A percentile compares a stretch with the other conserved stretches of the same genome.
phyloP scores from a whole-genome alignment of 30 jellyfish, hydroid and myxozoan genomes.

The Pelagia noctiluca region DNA sequence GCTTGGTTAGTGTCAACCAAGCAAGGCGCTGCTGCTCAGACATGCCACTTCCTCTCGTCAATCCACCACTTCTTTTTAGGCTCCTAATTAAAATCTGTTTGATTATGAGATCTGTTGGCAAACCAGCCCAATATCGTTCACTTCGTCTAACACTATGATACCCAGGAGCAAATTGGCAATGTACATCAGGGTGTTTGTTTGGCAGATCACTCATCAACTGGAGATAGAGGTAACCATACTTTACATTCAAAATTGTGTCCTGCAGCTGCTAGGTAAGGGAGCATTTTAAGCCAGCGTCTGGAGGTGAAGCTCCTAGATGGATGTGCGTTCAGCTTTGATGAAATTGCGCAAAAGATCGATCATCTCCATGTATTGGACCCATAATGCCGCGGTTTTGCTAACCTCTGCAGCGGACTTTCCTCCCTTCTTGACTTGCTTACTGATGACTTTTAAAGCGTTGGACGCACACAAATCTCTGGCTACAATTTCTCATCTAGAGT shows the following conservation, averaged over 20 bases:
- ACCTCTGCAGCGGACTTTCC: no score
- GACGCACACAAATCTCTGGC: no score
- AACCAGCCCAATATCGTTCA: no score
- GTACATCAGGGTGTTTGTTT: no score
- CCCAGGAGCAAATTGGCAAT: no score
- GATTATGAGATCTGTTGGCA: no score
- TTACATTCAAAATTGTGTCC: neutral
- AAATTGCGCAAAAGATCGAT: neutral
- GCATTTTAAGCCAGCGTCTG: neutral
- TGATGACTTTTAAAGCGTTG: no score
- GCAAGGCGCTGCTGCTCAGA: neutral
- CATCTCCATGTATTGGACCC: neutral
- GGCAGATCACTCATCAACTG: no score
- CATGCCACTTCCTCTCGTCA: neutral
- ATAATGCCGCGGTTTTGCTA: neutral
- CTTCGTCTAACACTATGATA: no score
- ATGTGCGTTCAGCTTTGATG: neutral
- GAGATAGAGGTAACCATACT: no score
- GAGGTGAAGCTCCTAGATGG: neutral
- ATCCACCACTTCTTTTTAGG: neutral
- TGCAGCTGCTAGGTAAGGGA: neutral
- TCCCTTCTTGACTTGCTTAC: no score
- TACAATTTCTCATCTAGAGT: no score
- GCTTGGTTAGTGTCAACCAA: neutral
- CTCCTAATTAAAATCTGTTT: neutral